Conservation (phyloP, 2,888 invertebrate genomes). For the Elmis aenea region DNA sequence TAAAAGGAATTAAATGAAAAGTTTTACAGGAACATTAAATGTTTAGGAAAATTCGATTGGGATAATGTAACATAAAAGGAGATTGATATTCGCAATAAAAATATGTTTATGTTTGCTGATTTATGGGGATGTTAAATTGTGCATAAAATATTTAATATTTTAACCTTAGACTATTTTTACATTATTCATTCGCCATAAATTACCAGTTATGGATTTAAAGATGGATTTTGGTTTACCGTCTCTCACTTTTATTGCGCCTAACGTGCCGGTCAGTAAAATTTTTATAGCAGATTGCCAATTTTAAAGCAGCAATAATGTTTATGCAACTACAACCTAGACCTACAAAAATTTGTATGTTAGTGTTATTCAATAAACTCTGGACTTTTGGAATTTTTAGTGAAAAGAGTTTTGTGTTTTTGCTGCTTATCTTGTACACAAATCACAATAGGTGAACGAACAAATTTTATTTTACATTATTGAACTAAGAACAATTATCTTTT, state of each 20-base stretch:
- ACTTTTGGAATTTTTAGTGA: too few relatives aligned
- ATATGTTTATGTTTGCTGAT: constrained; percentile 29
- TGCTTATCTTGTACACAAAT: too few relatives aligned
- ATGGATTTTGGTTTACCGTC: not conserved
- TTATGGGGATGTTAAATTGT: constrained; percentile 29
- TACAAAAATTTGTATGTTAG: too few relatives aligned
- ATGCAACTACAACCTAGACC: too few relatives aligned
- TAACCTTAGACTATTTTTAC: constrained; percentile 18
- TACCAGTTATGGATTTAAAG: constrained; percentile 14
- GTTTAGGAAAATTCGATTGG: too few relatives aligned
- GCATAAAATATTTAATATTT: constrained; percentile 24
- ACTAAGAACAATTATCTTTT: not conserved
- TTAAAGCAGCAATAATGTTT: too few relatives aligned
- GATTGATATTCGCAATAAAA: constrained; percentile 31
- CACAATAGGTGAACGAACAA: too few relatives aligned
- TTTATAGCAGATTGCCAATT: constrained; percentile 1
- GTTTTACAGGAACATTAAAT: too few relatives aligned
- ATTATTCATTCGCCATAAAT: constrained; percentile 21
- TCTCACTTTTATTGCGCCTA: not conserved
- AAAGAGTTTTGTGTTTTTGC: too few relatives aligned
- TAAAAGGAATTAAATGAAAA: too few relatives aligned
- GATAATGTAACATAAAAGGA: constrained; percentile 26
- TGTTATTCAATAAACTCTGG: too few relatives aligned
- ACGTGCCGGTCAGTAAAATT: not conserved
- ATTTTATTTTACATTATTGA: too few relatives aligned